Base-by-base conservation (phyloP, 92 coral and sea anemone species). In the Paramuricea clavata region DNA sequence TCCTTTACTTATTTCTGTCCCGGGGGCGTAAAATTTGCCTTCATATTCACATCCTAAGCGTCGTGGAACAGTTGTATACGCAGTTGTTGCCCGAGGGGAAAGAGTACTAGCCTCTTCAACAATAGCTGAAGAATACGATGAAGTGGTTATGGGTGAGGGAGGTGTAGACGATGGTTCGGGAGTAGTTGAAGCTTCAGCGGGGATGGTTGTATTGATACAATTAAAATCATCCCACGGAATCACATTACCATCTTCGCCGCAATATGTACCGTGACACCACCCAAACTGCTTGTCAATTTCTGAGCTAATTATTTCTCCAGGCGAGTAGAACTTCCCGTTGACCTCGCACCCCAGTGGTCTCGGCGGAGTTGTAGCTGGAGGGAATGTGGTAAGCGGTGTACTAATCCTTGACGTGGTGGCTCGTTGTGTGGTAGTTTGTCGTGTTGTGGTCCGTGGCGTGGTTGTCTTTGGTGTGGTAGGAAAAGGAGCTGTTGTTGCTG, bases 11-110 rank as follows among this genome's bases (percentile, higher is more conserved):
- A 78, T 78, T 8, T 62, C 35, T 12, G 54, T 52, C 33, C 72
- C 71, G 5, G 50, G 61, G 35, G 71, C 32, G 27, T 78, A 78
- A 26, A 56, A 56, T 44, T 60, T 33, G 33, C 83, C 83, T 13
- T 56, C 30, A 43, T 78, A 57, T 25, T 56, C 41, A 34, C 83
- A 78, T 27, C 83, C 83, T 17, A 17, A 70, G 4, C 42, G 61
- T 17, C 21, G 41, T 23, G 81, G 41, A 11, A 23, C 25, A 31
- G 36, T 43, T 13, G 52, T 25, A 21, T 19, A 8, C 2, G 9
- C 17, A 15, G 76, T 69, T 30, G 6, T 67, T 30, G 11, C 25
- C 17, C 26, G 27, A 5, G 69, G 12, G 30, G 69, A 30, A 61
- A 27, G 69, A 34, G 76, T 19, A 26, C 6, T 28, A 25, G 76